Evolutionary conservation across 2,888 invertebrate species (phyloP), one percentile per base, ranked within the genome.

Genomic region (Drosophila cracens): DNA sequence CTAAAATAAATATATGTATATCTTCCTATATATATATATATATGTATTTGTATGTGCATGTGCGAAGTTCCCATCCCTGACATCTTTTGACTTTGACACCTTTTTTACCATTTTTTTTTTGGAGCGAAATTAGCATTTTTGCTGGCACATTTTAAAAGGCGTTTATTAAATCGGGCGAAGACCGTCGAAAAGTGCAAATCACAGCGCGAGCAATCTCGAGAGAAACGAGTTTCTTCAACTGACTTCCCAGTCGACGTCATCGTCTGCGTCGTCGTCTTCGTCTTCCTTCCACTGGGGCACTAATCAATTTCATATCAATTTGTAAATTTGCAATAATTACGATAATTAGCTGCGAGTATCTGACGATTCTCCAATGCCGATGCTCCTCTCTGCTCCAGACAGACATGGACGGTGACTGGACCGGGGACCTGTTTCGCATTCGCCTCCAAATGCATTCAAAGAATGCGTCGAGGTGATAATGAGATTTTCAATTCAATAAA

Each of bases 281-380:
- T 10, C 57, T 25, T 25, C 66, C 25, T 63, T 68, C 72, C 79
- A 76, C 49, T 76, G 69, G 85, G 75, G 77, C 88, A 84, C 84
- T 92, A 92, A 92, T 92, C 92, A 92, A 92, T 92, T 92, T 92
- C 91, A 91, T 92, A 92, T 92, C 92, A 93, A 93, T 92, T 93
- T 93, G 93, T 92, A 90, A 92, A 92, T 92, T 92, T 90, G 91
- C 92, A 92, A 93, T 92, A 92, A 92, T 92, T 92, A 91, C 90
- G 92, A 91, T 92, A 93, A 92, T 92, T 92, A 92, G 92, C 88
- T 90, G 86, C 81, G 85, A 83, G 83, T 83, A 84, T 86, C 86
- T 74, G 86, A 75, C 86, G 85, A 79, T 85, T 74, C 79, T 74
- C 79, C 71, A 65, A 76, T 78, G 78, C 66, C 79, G 51, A 66